A percentile compares a stretch with the other conserved stretches of the same genome.
Evolutionary conservation across 2,797 vertebrate genomes (phyloP).

Genomic region (Myoxocephalus aenaeus): DNA sequence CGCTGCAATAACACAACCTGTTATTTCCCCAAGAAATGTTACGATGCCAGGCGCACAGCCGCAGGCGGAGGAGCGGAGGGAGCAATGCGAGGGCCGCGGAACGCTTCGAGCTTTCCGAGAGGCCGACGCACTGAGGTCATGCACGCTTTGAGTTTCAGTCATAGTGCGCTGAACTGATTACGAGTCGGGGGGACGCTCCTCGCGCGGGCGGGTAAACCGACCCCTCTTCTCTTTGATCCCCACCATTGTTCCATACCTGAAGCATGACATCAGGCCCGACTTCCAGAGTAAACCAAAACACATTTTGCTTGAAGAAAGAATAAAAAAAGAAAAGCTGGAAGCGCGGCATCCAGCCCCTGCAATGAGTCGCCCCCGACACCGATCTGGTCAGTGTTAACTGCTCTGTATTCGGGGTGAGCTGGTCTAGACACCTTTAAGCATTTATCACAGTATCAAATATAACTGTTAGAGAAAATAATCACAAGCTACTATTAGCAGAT

Average conservation of each 20-base stretch:
- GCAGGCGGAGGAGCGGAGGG: background rate
- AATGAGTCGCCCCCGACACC: constrained; percentile 69
- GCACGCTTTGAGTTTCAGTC: constrained; percentile 68
- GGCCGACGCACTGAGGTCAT: constrained; percentile 68
- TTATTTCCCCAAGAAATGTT: constrained; percentile 64
- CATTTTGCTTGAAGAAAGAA: constrained; percentile 57
- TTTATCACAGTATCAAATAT: constrained; percentile 54
- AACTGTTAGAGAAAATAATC: constrained; percentile 24
- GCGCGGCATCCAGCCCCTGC: constrained; percentile 24
- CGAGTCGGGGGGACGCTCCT: constrained; percentile 62
- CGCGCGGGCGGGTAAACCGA: constrained; percentile 39
- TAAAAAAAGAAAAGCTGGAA: background rate
- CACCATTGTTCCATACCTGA: constrained; percentile 80
- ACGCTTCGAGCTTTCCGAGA: constrained; percentile 46
- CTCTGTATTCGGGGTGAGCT: constrained; percentile 29
- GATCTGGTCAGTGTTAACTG: constrained; percentile 66
- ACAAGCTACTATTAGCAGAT: constrained; percentile 12
- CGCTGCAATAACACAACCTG: constrained; percentile 67
- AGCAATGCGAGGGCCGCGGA: constrained; percentile 42
- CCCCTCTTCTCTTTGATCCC: constrained; percentile 75
- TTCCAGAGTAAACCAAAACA: constrained; percentile 79
- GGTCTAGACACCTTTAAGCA: constrained; percentile 37
- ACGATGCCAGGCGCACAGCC: constrained; percentile 40
- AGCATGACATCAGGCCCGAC: constrained; percentile 77
- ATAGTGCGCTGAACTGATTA: constrained; percentile 72